Evolutionary conservation across 2,113 vertebrate species (phyloP), one percentile per base, ranked within the genome.

Genomic region (Rhinolophus ferrumequinum): DNA sequence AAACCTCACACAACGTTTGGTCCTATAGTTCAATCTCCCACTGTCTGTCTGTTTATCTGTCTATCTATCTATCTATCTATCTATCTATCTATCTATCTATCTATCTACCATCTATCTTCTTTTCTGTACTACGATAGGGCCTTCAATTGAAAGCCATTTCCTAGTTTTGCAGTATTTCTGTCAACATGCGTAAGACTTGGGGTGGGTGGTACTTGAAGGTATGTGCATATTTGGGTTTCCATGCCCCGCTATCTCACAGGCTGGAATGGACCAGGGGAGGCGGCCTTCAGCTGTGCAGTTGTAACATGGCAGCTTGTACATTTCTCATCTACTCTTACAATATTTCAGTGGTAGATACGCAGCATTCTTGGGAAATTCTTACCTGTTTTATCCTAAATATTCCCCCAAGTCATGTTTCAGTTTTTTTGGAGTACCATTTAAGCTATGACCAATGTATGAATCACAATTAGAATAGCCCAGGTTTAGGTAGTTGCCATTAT

Each of bases 221-320:
- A 22, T 8, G 19, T 12, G 10, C 4, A 9, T 3, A 21, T 1
- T 11, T 8, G 7, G 11, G 10, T 11, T 10, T 76, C 44, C 60
- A 13, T 44, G 50, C 22, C 60, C 10, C 8, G 24, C 15, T 9
- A 6, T 16, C 50, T 62, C 85, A 21, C 11, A 90, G 66, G 75
- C 33, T 15, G 56, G 56, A 35, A 50, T 0, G 24, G 58, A 8
- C 33, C 26, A 6, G 33, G 1, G 24, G 11, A 35, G 21, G 19
- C 18, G 28, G 67, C 18, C 41, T 73, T 18, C 6, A 8, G 28
- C 15, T 28, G 38, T 0, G 0, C 30, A 69, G 30, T 38, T 80
- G 33, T 4, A 33, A 70, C n/a, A 3, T 0, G 6, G 35, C 47
- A 6, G 54, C n/a, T 58, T 47, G 24, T 9, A 30, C 10, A 35